Evolutionary conservation across 2,888 invertebrate species (phyloP).

Genomic region (Brachyptera putata): DNA sequence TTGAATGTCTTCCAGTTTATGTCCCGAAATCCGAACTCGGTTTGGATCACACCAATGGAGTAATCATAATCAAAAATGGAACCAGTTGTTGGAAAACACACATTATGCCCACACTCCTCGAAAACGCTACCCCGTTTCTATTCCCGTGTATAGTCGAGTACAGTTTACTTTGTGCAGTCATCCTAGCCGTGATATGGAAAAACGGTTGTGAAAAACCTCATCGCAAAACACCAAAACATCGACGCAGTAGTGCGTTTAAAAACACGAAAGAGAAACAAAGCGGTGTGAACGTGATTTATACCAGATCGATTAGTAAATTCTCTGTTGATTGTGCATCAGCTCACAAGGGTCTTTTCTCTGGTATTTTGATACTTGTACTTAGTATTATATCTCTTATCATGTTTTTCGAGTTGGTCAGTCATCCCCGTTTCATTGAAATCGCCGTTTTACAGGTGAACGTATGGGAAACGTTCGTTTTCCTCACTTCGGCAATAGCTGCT

Average conservation of each 20-base stretch:
- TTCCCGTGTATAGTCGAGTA: constrained; percentile 91
- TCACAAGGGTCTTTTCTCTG: constrained; percentile 55
- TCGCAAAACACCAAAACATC: not conserved
- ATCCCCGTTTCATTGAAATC: constrained; percentile 41
- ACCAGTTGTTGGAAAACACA: constrained; percentile 41
- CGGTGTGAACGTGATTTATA: constrained; percentile 36
- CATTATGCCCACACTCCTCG: constrained; percentile 58
- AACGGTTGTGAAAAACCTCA: constrained; percentile 53
- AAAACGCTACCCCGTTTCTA: constrained; percentile 72
- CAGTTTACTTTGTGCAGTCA: constrained; percentile 84
- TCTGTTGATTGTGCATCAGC: constrained; percentile 82
- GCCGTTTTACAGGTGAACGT: constrained; percentile 54
- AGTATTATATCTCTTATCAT: constrained; percentile 48
- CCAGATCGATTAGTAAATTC: constrained; percentile 56
- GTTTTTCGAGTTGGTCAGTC: constrained; percentile 47
- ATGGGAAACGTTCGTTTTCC: constrained; percentile 47
- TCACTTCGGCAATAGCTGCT: constrained; percentile 42
- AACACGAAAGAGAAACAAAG: constrained; percentile 6
- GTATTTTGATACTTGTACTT: constrained; percentile 45
- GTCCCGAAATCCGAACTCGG: not conserved
- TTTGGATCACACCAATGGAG: not conserved
- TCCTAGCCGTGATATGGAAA: constrained; percentile 89
- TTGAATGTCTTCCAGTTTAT: not conserved
- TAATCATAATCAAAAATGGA: not conserved
- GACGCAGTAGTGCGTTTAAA: not conserved